Conservation (phyloP, 2,797 vertebrate genomes). For the Urophycis tenuis region DNA sequence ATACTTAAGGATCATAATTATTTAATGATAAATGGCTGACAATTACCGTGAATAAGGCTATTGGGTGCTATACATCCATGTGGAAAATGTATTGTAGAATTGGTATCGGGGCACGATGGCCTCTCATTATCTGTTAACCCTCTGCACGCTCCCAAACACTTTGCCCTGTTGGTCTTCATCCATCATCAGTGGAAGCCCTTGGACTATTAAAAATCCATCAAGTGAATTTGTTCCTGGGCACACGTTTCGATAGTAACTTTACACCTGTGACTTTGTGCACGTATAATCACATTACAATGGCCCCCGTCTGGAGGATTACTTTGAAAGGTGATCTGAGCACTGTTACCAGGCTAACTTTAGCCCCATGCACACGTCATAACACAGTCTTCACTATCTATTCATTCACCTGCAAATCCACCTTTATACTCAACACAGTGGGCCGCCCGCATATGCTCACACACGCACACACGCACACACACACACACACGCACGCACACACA, state of each 20-base stretch:
- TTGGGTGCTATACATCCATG: background rate
- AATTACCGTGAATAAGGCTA: background rate
- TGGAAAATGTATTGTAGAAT: background rate
- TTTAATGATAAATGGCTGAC: background rate
- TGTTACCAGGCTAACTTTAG: constrained; percentile 57
- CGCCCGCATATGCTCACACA: background rate
- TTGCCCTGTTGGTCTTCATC: constrained; percentile 43
- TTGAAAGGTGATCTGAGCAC: constrained; percentile 51
- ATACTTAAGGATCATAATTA: constrained; percentile 19
- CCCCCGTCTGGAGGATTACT: constrained; percentile 49
- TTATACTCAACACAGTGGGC: constrained; percentile 10
- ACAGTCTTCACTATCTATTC: constrained; percentile 52
- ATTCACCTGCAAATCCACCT: constrained; percentile 36
- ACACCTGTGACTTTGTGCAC: constrained; percentile 56
- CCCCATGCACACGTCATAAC: constrained; percentile 44
- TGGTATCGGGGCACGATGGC: background rate
- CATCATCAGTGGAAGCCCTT: constrained; percentile 50
- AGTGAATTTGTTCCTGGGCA: constrained; percentile 55
- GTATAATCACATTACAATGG: constrained; percentile 57
- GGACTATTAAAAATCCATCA: constrained; percentile 65
- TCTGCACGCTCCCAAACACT: background rate
- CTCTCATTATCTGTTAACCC: background rate
- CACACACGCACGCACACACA: background rate
- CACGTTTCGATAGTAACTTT: constrained; percentile 57
- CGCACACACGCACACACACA: background rate